A percentile compares a stretch with the other conserved stretches of the same genome.
phyloP scores from a whole-genome alignment of 2,888 invertebrate species.

The Proisotoma minuta region DNA sequence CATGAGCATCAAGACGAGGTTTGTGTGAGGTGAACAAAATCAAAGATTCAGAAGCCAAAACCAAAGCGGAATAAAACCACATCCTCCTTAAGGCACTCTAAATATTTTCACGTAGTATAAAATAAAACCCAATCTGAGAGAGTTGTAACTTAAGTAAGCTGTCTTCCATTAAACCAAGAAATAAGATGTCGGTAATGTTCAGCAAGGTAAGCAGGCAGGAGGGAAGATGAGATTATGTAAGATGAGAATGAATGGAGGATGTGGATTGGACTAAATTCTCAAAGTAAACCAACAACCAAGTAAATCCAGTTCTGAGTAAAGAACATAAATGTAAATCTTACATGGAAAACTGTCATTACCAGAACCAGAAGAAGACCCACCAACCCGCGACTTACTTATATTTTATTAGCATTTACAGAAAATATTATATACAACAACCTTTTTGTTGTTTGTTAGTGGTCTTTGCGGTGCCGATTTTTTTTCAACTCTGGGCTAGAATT shows the following conservation, averaged over 20 bases:
- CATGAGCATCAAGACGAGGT: neutral
- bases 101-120: conserved; percentile 7
- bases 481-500: neutral
- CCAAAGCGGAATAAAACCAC: neutral
- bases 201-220: too few relatives aligned
- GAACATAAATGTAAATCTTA: conserved; percentile 3
- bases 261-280: neutral
- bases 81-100: neutral
- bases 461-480: neutral
- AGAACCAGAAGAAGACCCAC: too few relatives aligned
- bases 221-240: neutral
- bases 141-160: conserved; percentile 3
- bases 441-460: neutral
- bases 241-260: neutral
- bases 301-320: neutral
- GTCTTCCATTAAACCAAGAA: neutral
- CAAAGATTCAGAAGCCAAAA: neutral
- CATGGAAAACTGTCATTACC: conserved; percentile 1
- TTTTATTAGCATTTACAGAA: neutral
- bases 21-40: neutral
- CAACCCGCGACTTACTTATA: conserved; percentile 2
- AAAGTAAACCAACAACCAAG: neutral
- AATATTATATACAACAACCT: neutral
- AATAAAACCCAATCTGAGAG: too few relatives aligned
- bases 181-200: too few relatives aligned